Conservation (phyloP, 2,888 invertebrate genomes). For the Volucella inflata region DNA sequence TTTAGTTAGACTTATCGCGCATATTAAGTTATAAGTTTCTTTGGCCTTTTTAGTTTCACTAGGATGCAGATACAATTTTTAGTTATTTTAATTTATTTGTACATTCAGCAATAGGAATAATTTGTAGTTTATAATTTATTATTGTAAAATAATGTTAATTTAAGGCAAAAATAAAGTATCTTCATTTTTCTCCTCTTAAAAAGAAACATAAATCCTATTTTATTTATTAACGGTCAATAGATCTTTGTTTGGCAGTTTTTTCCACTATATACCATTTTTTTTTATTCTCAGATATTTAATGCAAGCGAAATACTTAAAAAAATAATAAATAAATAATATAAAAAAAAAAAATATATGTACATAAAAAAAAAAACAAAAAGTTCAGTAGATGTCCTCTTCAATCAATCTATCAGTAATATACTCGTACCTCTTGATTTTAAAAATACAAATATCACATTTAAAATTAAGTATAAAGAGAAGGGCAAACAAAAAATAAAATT, state of each 20-base stretch:
- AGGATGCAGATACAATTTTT: neutral
- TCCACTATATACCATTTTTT: neutral
- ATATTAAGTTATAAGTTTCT: constrained; percentile 4
- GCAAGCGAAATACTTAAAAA: neutral
- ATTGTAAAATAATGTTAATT: too few relatives aligned
- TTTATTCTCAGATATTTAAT: neutral
- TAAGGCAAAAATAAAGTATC: too few relatives aligned
- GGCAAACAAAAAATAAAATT: neutral
- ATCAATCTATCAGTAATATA: neutral
- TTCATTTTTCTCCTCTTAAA: neutral
- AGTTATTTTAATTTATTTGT: neutral
- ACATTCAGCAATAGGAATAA: constrained; percentile 8
- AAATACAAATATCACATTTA: constrained; percentile 71
- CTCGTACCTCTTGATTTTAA: constrained; percentile 19
- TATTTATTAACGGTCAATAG: neutral
- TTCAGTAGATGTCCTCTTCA: neutral
- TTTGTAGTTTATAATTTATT: neutral
- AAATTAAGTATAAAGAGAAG: constrained; percentile 51
- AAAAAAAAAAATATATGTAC: neutral
- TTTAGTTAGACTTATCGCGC: neutral
- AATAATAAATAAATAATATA: neutral
- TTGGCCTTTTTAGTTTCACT: constrained; percentile 29
- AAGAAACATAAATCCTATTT: constrained; percentile 12
- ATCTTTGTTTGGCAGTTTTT: neutral
- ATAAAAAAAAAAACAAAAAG: neutral